Conservation (phyloP, 2,888 invertebrate genomes). For the Athripsodes cinereus region DNA sequence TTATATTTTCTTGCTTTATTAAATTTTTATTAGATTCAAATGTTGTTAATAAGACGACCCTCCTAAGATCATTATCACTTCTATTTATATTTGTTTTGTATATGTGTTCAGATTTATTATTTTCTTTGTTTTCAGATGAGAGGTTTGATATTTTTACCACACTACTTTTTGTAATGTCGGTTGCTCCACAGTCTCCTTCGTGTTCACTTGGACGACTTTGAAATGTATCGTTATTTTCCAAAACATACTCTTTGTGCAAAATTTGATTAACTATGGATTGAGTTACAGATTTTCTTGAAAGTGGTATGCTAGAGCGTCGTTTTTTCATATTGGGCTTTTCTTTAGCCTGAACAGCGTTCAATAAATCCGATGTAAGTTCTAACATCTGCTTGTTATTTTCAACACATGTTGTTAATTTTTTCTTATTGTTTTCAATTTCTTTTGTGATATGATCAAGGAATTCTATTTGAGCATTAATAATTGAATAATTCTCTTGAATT, state of each 20-base stretch:
- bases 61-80: not conserved
- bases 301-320: not conserved
- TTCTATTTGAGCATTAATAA: constrained; percentile 1
- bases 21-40: not conserved
- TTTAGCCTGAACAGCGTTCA: not conserved
- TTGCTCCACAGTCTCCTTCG: not conserved
- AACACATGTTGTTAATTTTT: not conserved
- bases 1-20: too few species aligned
- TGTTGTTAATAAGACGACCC: not conserved
- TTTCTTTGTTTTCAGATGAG: not conserved
- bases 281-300: not conserved
- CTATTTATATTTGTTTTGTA: not conserved
- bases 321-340: not conserved
- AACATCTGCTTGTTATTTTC: constrained; percentile 9
- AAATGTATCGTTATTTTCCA: constrained; percentile 1
- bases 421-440: constrained; percentile 10
- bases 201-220: not conserved
- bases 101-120: not conserved
- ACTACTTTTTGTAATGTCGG: too few species aligned
- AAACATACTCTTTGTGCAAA: not conserved
- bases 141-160: too few species aligned
- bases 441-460: not conserved
- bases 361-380: constrained; percentile 8
- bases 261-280: not conserved
- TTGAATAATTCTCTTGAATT: constrained; percentile 6